These are phyloP conservation scores for Listrodromus nycthemerus DNA, from an alignment of 2,888 invertebrate genomes.

Conservation along the genomic window DNA sequence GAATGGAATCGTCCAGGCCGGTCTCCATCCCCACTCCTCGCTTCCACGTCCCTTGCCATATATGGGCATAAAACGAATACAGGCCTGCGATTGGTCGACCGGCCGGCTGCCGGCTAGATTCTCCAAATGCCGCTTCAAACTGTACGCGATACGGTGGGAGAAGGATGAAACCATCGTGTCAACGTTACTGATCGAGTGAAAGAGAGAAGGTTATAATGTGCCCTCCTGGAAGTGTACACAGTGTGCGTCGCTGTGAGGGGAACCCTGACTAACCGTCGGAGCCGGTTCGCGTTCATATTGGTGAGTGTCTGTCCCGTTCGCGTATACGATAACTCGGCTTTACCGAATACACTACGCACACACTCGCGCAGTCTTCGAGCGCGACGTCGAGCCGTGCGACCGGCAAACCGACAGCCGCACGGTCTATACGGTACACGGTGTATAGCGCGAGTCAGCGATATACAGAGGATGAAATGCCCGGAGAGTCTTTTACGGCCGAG, in stretches of 20 bases:
- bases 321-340: constrained; percentile 47
- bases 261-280: constrained; percentile 79
- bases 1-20: constrained; percentile 83
- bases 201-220: constrained; percentile 70
- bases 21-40: constrained; percentile 85
- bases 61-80: constrained; percentile 92
- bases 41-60: constrained; percentile 90
- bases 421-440: constrained; percentile 48
- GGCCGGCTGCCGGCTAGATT: constrained; percentile 86
- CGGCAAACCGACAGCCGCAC: constrained; percentile 28
- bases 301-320: constrained; percentile 31
- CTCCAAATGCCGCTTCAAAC: constrained; percentile 85
- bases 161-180: constrained; percentile 34
- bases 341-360: constrained; percentile 13
- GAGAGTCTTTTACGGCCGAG: constrained; percentile 19
- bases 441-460: constrained; percentile 33
- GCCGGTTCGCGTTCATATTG: constrained; percentile 59
- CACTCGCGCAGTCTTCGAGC: constrained; percentile 6
- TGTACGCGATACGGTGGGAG: constrained; percentile 74
- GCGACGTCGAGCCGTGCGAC: constrained; percentile 51
- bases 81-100: constrained; percentile 88
- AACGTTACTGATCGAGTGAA: not conserved
- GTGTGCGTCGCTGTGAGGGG: constrained; percentile 71
- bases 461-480: constrained; percentile 12
- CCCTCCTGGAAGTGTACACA: constrained; percentile 75